Base-by-base conservation (phyloP, 2,113 vertebrate genomes). In the Leptobrachium ailaonicum region DNA sequence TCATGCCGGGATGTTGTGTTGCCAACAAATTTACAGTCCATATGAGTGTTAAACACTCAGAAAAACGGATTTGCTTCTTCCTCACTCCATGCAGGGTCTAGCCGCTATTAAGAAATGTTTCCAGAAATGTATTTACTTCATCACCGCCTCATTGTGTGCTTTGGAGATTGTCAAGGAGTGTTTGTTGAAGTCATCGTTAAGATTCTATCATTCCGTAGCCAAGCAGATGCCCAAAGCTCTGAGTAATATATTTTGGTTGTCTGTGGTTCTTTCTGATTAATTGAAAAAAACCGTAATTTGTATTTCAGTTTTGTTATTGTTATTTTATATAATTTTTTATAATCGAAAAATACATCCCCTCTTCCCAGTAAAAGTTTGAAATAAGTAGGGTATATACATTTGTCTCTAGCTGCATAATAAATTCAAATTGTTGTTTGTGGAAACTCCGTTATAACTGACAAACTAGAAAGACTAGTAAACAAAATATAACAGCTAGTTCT, bases 81-180 rank as follows among this genome's bases (percentile, higher is more conserved):
- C 88, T 85, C 91, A 90, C 92, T 90, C 89, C 71, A 88, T 89
- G 91, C 91, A 91, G 91, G 90, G 88, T 85, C 88, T 76, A 62
- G 85, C 90, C 88, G 87, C 87, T 91, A 91, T 91, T 91, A 90
- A 92, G 90, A 92, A 92, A 86, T 92, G 90, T 91, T 91, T 94
- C 87, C 92, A n/a, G n/a, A n/a, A n/a, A n/a, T n/a, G n/a, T n/a
- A n/a, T n/a, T n/a, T n/a, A 87, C 92, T 90, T 90, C 88, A 69
- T 69, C 64, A 45, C 4, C 88, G 79, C 82, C 80, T 82, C 83
- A 82, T 89, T 88, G 88, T 89, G 91, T 87, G 86, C 86, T 92
- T 88, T 92, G 90, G 90, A 90, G 90, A 79, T 86, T 88, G 86
- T 92, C 92, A 94, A 92, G 87, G 87, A 90, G 85, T 91, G 89